These are phyloP conservation scores for Nebria salina DNA, from an alignment of 2,888 invertebrate genomes.

Conservation along the genomic window DNA sequence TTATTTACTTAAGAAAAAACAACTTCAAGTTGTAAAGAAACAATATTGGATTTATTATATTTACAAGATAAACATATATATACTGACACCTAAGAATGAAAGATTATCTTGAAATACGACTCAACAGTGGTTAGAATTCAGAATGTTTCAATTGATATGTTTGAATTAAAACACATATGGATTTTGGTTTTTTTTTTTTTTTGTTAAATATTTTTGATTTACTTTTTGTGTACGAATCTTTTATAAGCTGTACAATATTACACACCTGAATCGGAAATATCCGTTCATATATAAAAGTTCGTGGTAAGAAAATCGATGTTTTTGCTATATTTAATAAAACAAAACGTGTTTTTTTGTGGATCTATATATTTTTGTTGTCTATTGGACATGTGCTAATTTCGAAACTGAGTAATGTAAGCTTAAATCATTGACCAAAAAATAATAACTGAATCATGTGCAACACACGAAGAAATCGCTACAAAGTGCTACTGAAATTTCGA, in stretches of 20 bases:
- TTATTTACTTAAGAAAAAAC: constrained; percentile 41
- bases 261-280: constrained; percentile 38
- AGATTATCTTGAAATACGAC: constrained; percentile 42
- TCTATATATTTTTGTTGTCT: background rate
- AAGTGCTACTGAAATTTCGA: constrained; percentile 31
- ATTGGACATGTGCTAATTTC: constrained; percentile 19
- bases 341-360: constrained; percentile 20
- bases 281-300: constrained; percentile 42
- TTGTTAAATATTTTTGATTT: constrained; percentile 33
- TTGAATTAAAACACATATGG: constrained; percentile 46
- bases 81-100: constrained; percentile 44
- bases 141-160: constrained; percentile 43
- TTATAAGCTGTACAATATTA: constrained; percentile 42
- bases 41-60: constrained; percentile 42
- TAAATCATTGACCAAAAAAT: background rate
- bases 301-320: constrained; percentile 41
- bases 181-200: constrained; percentile 27
- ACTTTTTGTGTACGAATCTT: background rate
- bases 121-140: constrained; percentile 43
- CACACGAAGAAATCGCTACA: constrained; percentile 39
- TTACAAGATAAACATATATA: constrained; percentile 41
- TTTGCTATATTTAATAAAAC: constrained; percentile 14
- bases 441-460: constrained; percentile 25
- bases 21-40: constrained; percentile 43
- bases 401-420: background rate